phyloP scores from a whole-genome alignment of 2,113 vertebrate genomes.

The Aphyosemion australe region DNA sequence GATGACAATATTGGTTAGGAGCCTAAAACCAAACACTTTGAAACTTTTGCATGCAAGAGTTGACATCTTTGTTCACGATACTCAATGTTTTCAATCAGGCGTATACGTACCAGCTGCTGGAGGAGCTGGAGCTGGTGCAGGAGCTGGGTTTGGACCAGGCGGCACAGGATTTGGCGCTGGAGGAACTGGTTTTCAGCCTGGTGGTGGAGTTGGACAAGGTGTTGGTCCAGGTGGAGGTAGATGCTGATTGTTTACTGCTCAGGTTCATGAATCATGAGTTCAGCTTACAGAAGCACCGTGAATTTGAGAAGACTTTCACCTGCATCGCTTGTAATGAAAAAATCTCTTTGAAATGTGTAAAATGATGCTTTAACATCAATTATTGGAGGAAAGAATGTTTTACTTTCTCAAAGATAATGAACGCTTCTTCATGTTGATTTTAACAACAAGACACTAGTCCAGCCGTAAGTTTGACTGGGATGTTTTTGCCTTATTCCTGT shows the following conservation, averaged over 20 bases:
- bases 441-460: conserved; percentile 15
- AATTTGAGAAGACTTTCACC: background rate
- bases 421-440: conserved; percentile 20
- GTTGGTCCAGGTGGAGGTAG: conserved; percentile 56
- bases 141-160: conserved; percentile 48
- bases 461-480: background rate
- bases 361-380: conserved; percentile 4
- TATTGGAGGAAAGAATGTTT: conserved; percentile 10
- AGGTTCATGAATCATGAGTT: background rate
- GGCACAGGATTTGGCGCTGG: conserved; percentile 59
- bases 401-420: conserved; percentile 7
- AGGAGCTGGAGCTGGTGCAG: conserved; percentile 51
- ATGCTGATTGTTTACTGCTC: background rate
- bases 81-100: conserved; percentile 53
- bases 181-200: conserved; percentile 55
- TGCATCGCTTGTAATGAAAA: background rate
- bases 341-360: conserved; percentile 9
- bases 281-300: background rate
- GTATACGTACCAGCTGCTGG: conserved; percentile 74
- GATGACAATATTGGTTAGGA: conserved; percentile 3
- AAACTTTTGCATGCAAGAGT: background rate
- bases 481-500: background rate
- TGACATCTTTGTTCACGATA: background rate
- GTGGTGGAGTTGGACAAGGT: conserved; percentile 48
- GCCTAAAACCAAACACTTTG: too few relatives aligned